A percentile compares a stretch with the other conserved stretches of the same genome.
Evolutionary conservation across 2,888 invertebrate genomes (phyloP).

Genomic region (Scaeva pyrastri): DNA sequence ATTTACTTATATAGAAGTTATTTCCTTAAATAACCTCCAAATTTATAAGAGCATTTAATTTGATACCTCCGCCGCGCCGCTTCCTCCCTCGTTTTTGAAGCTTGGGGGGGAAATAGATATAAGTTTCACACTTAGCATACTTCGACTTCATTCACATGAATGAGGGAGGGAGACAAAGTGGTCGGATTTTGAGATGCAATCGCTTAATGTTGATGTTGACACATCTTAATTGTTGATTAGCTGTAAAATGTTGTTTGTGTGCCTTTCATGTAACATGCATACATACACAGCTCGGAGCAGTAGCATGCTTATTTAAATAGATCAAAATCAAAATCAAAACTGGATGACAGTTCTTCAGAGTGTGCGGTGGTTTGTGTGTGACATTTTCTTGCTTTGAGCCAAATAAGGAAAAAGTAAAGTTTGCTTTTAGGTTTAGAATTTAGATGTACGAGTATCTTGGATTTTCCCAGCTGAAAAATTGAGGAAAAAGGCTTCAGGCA

Average conservation of each 20-base stretch:
- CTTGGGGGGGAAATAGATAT: background rate
- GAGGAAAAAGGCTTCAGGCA: no score
- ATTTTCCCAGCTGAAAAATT: background rate
- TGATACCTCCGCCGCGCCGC: background rate
- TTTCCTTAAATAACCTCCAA: background rate
- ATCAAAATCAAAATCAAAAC: background rate
- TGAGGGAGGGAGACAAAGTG: background rate
- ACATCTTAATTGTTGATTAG: constrained; percentile 19
- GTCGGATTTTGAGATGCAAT: background rate
- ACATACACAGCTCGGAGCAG: background rate
- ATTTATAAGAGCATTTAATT: background rate
- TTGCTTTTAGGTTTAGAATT: background rate
- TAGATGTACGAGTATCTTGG: background rate
- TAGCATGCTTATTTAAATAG: background rate
- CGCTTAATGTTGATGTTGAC: constrained; percentile 16
- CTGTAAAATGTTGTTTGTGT: background rate
- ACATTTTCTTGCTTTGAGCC: background rate
- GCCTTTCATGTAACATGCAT: no score
- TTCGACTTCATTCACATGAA: background rate
- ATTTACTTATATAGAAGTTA: background rate
- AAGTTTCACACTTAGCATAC: background rate
- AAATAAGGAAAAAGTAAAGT: background rate
- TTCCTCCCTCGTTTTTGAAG: no score
- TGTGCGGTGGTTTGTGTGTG: background rate
- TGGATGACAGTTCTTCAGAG: background rate